These are phyloP conservation scores for Agrochola litura DNA, from an alignment of 2,888 invertebrate genomes.

Conservation along the genomic window DNA sequence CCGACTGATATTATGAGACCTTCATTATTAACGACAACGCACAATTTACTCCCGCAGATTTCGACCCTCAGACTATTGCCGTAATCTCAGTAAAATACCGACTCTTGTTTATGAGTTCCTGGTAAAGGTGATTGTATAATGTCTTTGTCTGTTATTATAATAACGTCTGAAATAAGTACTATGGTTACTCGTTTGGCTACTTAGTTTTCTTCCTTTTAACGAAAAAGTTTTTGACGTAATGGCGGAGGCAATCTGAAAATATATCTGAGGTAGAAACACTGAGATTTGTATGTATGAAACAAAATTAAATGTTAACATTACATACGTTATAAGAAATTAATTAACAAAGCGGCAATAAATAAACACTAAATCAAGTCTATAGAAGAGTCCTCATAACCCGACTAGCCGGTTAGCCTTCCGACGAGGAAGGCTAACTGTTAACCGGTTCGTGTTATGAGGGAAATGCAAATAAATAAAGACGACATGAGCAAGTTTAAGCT, in stretches of 20 bases:
- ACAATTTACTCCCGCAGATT: slow-evolving; percentile 64
- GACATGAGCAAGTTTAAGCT: not conserved
- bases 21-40: slow-evolving; percentile 72
- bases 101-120: slow-evolving; percentile 65
- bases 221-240: not conserved
- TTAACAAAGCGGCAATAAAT: not conserved
- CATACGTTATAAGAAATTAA: too few relatives aligned
- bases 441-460: not conserved
- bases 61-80: slow-evolving; percentile 58
- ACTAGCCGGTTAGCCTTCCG: not conserved
- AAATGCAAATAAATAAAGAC: not conserved
- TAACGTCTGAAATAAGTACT: slow-evolving; percentile 3
- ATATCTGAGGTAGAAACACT: not conserved
- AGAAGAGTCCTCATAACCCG: not conserved
- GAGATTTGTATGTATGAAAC: too few relatives aligned
- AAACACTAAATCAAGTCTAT: not conserved
- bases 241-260: not conserved
- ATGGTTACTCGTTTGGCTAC: not conserved
- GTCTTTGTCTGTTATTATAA: slow-evolving; percentile 38
- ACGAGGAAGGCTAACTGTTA: not conserved
- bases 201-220: slow-evolving; percentile 22
- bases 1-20: slow-evolving; percentile 73
- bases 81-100: slow-evolving; percentile 66
- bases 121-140: slow-evolving; percentile 48
- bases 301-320: not conserved